Conservation (phyloP, 1,140 invertebrate genomes). For the Geopemphigus sp. region DNA sequence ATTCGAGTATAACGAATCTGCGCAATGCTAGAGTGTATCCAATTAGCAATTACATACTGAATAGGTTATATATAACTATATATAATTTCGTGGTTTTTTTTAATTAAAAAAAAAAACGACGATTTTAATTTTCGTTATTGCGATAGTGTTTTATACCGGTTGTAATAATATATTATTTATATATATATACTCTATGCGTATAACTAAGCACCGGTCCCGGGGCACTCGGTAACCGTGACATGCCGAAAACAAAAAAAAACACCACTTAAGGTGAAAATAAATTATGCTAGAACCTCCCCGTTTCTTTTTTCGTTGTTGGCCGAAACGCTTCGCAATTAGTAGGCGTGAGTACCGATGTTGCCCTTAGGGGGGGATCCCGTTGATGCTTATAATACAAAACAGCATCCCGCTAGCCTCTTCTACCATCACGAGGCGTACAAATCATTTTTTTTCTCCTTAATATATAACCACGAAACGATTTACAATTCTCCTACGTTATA, state of each 20-base stretch:
- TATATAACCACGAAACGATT: too few relatives aligned
- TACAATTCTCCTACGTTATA: too few relatives aligned
- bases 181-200: neutral
- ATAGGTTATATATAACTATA: neutral
- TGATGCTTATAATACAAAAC: conserved; percentile 26
- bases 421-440: conserved; percentile 2
- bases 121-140: neutral
- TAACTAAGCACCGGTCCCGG: neutral
- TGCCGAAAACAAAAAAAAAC: conserved; percentile 18
- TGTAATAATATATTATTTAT: neutral
- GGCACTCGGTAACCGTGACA: conserved; percentile 13
- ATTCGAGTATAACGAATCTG: too few relatives aligned
- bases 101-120: conserved; percentile 15
- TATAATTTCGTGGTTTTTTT: conserved; percentile 7
- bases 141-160: too few relatives aligned
- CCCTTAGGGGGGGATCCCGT: neutral
- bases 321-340: neutral
- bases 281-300: conserved; percentile 4
- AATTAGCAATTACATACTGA: too few relatives aligned
- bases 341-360: neutral
- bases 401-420: neutral
- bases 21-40: too few relatives aligned
- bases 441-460: neutral
- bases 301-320: conserved; percentile 5
- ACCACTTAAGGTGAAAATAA: conserved; percentile 23